Base-by-base conservation (phyloP, 2,113 vertebrate species). In the Coracopsis vasa region DNA sequence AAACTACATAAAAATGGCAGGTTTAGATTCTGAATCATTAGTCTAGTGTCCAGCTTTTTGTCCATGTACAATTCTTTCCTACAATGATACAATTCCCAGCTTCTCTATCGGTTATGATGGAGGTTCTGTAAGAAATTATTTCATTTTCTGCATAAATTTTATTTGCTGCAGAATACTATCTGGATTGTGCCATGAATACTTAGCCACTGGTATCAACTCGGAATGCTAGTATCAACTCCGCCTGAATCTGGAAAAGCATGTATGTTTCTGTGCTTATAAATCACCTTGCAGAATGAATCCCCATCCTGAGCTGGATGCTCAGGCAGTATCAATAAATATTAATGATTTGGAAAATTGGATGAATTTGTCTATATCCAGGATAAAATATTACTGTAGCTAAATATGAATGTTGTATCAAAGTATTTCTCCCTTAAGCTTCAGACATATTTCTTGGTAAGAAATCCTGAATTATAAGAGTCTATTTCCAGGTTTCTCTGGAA, bases 331-430 rank as follows among this genome's bases (percentile, higher is more conserved):
- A 89, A 65, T 79, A 95, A 95, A 88, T 88, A 89, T 37, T 88
- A 78, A 94, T 85, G 24, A 73, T 83, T 92, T 94, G 66, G 71
- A 91, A 94, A 92, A 95, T 64, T 79, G 48, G 47, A 60, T 86
- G 9, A 51, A 82, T 96, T 96, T 92, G 28, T 86, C 80, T 64
- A 50, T 94, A 78, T 74, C 51, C 28, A 51, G 0, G 8, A 81
- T 67, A 61, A 96, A 92, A 85, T 87, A 77, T 45, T 86, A 64
- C 44, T 89, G 56, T 75, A 62, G 58, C 51, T 86, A 92, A 92
- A 92, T 60, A 53, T 15, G 21, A 74, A 92, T 28, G 17, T 50
- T 9, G 33, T 53, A 79, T 69, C 58, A 65, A 90, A 88, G 33
- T 62, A 45, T 77, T 92, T 84, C 20, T 66, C 16, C 42, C 28